phyloP scores from a whole-genome alignment of 2,113 vertebrate genomes.

The Sorex araneus region DNA sequence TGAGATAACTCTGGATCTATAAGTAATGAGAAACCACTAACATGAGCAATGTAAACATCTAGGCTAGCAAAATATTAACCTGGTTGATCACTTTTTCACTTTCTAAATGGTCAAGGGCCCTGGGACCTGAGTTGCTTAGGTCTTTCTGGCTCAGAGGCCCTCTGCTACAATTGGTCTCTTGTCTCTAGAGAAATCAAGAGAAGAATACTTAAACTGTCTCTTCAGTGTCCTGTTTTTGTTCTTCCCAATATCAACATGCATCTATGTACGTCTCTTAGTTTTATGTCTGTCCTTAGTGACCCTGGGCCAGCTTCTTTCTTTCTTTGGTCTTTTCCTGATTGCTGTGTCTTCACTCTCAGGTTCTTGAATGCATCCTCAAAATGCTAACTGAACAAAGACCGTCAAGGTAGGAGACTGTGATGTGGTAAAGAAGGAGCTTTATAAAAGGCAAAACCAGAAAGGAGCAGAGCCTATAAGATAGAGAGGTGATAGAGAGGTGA shows the following conservation, averaged over 20 bases:
- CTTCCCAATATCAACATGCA: not conserved
- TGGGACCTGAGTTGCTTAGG: not conserved
- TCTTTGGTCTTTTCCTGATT: not conserved
- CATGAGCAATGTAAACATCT: not conserved
- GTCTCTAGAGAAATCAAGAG: not conserved
- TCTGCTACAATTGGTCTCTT: not conserved
- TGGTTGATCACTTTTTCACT: not conserved
- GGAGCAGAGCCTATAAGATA: not conserved
- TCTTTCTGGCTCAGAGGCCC: not conserved
- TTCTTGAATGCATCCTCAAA: not conserved
- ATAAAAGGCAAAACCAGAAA: not conserved
- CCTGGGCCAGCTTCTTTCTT: not conserved
- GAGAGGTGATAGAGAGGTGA: not conserved
- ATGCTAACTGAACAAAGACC: not conserved
- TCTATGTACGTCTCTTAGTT: not conserved
- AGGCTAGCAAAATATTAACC: not conserved
- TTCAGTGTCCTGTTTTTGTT: not conserved
- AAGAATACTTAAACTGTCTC: not conserved
- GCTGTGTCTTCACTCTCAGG: not conserved
- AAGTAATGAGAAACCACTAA: not conserved
- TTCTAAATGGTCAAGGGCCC: not conserved
- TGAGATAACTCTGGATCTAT: too few relatives aligned
- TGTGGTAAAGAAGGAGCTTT: too few relatives aligned
- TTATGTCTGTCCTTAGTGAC: not conserved
- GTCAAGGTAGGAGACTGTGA: not conserved